Percentiles rank a stretch among this genome's conserved stretches.
These are phyloP conservation scores for Idaea aversata DNA, from an alignment of 2,888 invertebrate species.

Conservation along the genomic window DNA sequence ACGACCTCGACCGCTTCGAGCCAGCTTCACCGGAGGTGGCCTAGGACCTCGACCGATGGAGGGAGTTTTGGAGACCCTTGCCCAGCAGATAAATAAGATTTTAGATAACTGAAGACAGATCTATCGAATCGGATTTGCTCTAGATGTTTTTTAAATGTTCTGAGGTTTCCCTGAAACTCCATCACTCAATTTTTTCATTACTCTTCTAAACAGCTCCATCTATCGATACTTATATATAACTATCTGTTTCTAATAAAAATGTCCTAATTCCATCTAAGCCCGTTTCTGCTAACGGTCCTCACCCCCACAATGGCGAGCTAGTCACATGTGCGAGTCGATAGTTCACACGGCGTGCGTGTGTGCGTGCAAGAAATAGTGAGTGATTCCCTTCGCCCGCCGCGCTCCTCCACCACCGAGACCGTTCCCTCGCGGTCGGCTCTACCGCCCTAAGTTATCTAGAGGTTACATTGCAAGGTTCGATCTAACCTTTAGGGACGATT, in stretches of 20 bases:
- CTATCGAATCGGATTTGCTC: too few relatives aligned
- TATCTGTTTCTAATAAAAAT: not conserved
- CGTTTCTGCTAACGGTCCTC: slow-evolving; percentile 2
- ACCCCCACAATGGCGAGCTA: slow-evolving; percentile 1
- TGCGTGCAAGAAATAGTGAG: slow-evolving; percentile 2
- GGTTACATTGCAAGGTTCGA: not conserved
- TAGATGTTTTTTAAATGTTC: too few relatives aligned
- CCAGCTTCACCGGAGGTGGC: too few relatives aligned
- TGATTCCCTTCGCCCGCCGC: not conserved
- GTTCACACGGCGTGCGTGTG: slow-evolving; percentile 1
- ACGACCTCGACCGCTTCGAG: too few relatives aligned
- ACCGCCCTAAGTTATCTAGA: not conserved
- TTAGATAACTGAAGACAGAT: too few relatives aligned
- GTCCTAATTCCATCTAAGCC: not conserved
- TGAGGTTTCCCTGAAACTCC: too few relatives aligned
- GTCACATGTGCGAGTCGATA: slow-evolving; percentile 6
- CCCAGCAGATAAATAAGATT: too few relatives aligned
- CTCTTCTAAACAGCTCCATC: too few relatives aligned
- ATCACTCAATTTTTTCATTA: too few relatives aligned
- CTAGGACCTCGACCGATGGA: too few relatives aligned
- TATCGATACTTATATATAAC: not conserved
- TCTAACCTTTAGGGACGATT: not conserved
- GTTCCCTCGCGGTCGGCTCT: not conserved
- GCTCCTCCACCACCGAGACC: not conserved
- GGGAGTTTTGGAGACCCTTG: too few relatives aligned